Evolutionary conservation across 2,888 invertebrate species (phyloP).

Genomic region (Doris montereyensis): DNA sequence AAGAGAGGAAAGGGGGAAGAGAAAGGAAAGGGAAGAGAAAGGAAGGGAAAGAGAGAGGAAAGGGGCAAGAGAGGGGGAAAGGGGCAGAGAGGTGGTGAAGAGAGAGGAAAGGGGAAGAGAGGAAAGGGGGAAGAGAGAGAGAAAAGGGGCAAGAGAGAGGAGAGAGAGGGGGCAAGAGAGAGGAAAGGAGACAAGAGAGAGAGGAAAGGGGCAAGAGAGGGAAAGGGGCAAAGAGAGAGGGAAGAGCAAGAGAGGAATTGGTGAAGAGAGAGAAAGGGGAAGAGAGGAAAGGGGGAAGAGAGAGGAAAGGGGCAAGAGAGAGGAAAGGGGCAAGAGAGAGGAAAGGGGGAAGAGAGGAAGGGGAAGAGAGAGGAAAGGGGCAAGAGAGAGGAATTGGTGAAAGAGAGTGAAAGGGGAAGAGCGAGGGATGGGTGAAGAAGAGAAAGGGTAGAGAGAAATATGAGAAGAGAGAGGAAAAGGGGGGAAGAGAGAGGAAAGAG

Average conservation of each 20-base stretch:
- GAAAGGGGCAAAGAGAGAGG: not conserved
- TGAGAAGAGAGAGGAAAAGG: not conserved
- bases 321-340: conserved; percentile 12
- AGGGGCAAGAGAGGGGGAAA: not conserved
- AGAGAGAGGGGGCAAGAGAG: not conserved
- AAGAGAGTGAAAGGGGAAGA: not conserved
- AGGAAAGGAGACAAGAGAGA: not conserved
- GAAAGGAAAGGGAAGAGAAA: not conserved
- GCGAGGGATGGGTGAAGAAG: conserved; percentile 9
- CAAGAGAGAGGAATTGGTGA: not conserved
- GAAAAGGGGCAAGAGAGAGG: not conserved
- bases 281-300: not conserved
- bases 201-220: too few relatives aligned
- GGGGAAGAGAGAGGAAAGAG: not conserved
- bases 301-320: conserved; percentile 4
- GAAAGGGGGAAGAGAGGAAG: not conserved
- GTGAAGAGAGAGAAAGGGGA: not conserved
- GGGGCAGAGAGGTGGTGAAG: too few relatives aligned
- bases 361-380: too few relatives aligned
- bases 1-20: not conserved
- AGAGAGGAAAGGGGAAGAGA: not conserved
- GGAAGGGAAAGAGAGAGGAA: not conserved
- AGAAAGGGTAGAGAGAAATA: not conserved
- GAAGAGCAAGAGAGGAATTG: not conserved
- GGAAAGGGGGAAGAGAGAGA: not conserved